Base-by-base conservation (phyloP, 2,113 vertebrate genomes). In the Plecotus auritus region DNA sequence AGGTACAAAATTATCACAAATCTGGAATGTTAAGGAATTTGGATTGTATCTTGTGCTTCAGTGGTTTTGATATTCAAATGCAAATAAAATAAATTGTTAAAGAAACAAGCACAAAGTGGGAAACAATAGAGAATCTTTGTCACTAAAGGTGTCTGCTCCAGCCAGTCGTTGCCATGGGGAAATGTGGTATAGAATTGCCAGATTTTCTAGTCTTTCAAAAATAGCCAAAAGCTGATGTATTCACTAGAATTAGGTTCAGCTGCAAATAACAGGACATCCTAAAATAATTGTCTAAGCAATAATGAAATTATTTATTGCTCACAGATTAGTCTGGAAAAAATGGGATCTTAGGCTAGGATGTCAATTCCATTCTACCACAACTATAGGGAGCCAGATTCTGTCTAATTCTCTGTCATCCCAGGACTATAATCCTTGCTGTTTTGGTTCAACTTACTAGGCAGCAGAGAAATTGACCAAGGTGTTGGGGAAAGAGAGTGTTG, bases 121-220 rank as follows among this genome's bases (percentile, higher is more conserved):
- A 94, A 74, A 84, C n/a, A 96, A 87, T 86, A 85, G 10, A 87
- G 51, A 90, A 83, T 87, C 77, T 85, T 95, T 84, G 91, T 84
- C 23, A 80, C 2, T 13, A 49, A 51, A 69, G 47, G 32, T 94
- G 12, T 47, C 30, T 87, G 28, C 80, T 89, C n/a, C 16, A 86
- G 42, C 74, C 80, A 91, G 61, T 88, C 2, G n/a, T 96, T 96
- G 61, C 83, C 64, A 94, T 90, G 95, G 80, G 51, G 40, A 96
- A 93, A 10, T 22, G 28, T 94, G 93, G 32, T 30, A 91, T 17
- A 82, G 74, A 89, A 91, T 51, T 95, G 37, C 66, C 80, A 95
- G 84, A 89, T 77, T 96, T 84, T 66, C 77, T 72, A 67, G 70
- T 91, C 74, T 96, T 91, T 95, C 86, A 94, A 94, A 95, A 91